Evolutionary conservation across 2,888 invertebrate genomes (phyloP), one percentile per base, ranked within the genome.

Genomic region (Quadriops clusia): DNA sequence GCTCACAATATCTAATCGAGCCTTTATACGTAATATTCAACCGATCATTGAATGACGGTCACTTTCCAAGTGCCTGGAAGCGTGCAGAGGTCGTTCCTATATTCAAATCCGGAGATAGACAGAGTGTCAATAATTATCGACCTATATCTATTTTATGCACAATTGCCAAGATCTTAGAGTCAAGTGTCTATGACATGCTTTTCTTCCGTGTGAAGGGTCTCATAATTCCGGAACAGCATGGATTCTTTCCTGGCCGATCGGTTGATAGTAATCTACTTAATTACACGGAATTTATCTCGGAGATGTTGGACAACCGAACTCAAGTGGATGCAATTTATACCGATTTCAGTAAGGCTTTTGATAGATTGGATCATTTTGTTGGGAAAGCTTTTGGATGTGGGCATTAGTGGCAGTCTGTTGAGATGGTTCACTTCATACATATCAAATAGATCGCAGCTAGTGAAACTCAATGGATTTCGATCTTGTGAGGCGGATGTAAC

Each of bases 291-390:
- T 32, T 28, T 17, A 30, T 44, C 2, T 29, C 33, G 5, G 16
- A 31, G n/a, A 31, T 28, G 5, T 17, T 37, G 15, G 32, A 38
- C 13, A 20, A 21, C 8, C 25, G 22, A 8, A 18, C 17, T 8
- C 40, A 43, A 29, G 36, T 39, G 15, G 41, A 40, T 22, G 33
- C 37, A 3, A 28, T 41, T 24, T 41, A 39, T 12, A 33, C 31
- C 7, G 44, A 44, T 23, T 35, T 44, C 23, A 23, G 33, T 17
- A 42, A 44, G 21, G 40, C 39, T 3, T 45, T 43, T 36, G 41
- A 44, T 33, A 35, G 35, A 20, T 41, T 43, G 9, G 32, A 36
- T 34, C 42, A 42, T 39, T n/a, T 27, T 42, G 8, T 15, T 41
- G 10, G 5, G 26, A 13, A 37, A 41, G 28, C 33, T 44, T 9